These are phyloP conservation scores for Epinotia bilunana DNA, from an alignment of 2,888 invertebrate species.

Conservation along the genomic window DNA sequence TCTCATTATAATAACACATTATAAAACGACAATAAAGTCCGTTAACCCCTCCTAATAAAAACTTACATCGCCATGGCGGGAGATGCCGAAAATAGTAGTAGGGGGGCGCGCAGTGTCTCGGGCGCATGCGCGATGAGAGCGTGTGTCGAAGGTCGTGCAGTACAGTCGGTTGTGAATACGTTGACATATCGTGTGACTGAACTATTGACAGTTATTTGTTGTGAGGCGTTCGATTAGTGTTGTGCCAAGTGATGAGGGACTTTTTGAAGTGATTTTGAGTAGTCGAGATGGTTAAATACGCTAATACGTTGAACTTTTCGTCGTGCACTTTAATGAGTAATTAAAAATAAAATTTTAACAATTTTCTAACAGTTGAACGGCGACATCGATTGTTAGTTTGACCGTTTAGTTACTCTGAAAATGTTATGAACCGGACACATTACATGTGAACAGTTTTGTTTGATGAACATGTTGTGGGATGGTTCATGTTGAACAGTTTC, in stretches of 20 bases:
- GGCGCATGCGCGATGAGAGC: constrained; percentile 54
- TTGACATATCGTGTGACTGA: background rate
- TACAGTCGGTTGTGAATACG: background rate
- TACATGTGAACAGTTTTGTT: background rate
- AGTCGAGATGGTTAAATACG: background rate
- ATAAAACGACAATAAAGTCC: constrained; percentile 37
- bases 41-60: constrained; percentile 41
- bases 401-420: background rate
- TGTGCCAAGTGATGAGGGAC: background rate
- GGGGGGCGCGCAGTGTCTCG: constrained; percentile 64
- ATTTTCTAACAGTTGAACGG: too few relatives aligned
- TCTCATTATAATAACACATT: constrained; percentile 28
- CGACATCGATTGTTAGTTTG: too few relatives aligned
- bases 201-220: constrained; percentile 23
- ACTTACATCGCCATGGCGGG: constrained; percentile 39
- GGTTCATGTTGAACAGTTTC: background rate
- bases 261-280: background rate
- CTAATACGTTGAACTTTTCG: background rate
- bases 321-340: background rate
- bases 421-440: background rate
- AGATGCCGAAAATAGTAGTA: constrained; percentile 72
- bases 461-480: background rate
- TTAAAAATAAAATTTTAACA: too few relatives aligned
- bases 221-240: constrained; percentile 1
- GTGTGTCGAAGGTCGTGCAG: background rate